Percentiles rank a stretch among this genome's conserved stretches.
phyloP scores from a whole-genome alignment of 2,888 invertebrate genomes.

The Theretra japonica region DNA sequence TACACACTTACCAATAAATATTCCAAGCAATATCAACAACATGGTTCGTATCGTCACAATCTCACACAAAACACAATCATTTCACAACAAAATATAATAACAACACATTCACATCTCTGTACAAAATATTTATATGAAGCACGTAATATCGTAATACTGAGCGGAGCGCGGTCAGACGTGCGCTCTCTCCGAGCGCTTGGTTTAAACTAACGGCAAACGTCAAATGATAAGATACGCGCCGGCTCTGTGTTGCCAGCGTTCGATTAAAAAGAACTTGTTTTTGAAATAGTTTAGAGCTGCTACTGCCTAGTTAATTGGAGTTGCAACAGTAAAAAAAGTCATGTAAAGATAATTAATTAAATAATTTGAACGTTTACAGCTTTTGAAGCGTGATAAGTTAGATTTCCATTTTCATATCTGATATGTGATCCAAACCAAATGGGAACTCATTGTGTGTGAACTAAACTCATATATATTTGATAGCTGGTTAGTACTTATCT shows the following conservation, averaged over 20 bases:
- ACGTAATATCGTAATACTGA: conserved; percentile 24
- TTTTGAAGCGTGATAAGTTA: too few species aligned
- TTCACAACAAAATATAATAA: not conserved
- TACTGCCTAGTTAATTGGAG: not conserved
- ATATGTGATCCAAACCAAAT: too few species aligned
- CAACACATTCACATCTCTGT: conserved; percentile 21
- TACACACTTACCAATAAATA: conserved; percentile 30
- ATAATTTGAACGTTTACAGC: too few species aligned
- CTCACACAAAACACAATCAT: conserved; percentile 17
- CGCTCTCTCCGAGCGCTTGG: conserved; percentile 6
- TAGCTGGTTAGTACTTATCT: too few species aligned
- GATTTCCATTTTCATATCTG: too few species aligned
- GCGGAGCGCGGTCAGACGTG: not conserved
- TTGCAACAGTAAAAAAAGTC: not conserved
- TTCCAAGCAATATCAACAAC: conserved; percentile 31
- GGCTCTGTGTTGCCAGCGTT: conserved; percentile 23
- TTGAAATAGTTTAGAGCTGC: not conserved
- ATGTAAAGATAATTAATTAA: too few species aligned
- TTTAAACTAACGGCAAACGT: conserved; percentile 32
- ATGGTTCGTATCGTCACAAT: conserved; percentile 26
- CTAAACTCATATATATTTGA: too few species aligned
- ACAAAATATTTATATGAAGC: conserved; percentile 9
- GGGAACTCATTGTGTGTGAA: too few species aligned
- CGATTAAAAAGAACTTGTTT: not conserved
- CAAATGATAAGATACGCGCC: conserved; percentile 33